A percentile compares a stretch with the other conserved stretches of the same genome.
Conservation (phyloP, 2,888 invertebrate genomes). For the Sinhomidia bicolor region DNA sequence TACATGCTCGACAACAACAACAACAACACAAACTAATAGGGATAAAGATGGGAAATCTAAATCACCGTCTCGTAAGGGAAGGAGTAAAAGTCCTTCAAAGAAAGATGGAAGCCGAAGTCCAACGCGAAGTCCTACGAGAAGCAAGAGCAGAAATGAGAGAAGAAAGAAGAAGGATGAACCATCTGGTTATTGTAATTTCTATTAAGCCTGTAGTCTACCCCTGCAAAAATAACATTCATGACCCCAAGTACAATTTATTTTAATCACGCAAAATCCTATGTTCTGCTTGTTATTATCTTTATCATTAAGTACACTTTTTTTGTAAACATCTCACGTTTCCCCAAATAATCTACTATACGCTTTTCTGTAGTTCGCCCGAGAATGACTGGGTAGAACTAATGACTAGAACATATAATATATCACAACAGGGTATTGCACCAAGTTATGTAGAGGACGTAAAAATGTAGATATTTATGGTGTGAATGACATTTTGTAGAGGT, state of each 20-base stretch:
- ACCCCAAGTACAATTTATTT: slow-evolving; percentile 13
- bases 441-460: no score
- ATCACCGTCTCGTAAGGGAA: slow-evolving; percentile 73
- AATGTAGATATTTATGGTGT: background rate
- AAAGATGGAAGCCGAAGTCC: slow-evolving; percentile 70
- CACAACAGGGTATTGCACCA: no score
- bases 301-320: background rate
- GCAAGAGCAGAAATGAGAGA: slow-evolving; percentile 77
- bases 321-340: slow-evolving; percentile 33
- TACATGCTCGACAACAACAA: background rate
- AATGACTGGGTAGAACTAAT: slow-evolving; percentile 69
- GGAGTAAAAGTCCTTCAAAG: slow-evolving; percentile 63
- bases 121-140: slow-evolving; percentile 77
- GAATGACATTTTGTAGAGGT: background rate
- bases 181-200: slow-evolving; percentile 70
- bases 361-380: slow-evolving; percentile 68
- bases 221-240: slow-evolving; percentile 7
- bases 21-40: background rate
- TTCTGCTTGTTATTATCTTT: slow-evolving; percentile 17
- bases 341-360: slow-evolving; percentile 51
- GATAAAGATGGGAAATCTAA: slow-evolving; percentile 60
- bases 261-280: background rate
- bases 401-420: background rate
- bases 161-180: slow-evolving; percentile 77
- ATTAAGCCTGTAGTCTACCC: slow-evolving; percentile 63